Evolutionary conservation across 2,888 invertebrate genomes (phyloP), one percentile per base, ranked within the genome.

Genomic region (Drosophila diplacantha): DNA sequence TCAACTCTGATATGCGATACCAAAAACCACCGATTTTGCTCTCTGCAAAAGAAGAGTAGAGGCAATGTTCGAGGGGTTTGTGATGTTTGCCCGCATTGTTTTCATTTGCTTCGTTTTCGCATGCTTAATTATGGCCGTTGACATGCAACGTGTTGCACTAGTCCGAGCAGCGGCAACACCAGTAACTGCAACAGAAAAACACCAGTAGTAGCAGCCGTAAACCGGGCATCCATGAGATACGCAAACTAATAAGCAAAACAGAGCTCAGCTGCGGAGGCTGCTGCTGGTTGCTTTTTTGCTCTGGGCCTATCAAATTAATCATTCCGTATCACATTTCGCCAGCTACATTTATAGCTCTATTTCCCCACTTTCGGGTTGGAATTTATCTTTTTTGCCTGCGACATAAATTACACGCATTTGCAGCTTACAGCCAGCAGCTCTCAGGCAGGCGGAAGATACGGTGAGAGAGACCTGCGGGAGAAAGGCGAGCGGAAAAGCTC

Each of bases 91-190:
- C 65, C 81, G 78, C 82, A 83, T 80, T 83, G 81, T 80, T 83
- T 81, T 83, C 75, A 73, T 81, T 80, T 75, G 82, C 83, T 76
- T 54, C 64, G 66, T 74, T 83, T 81, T 81, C 83, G 83, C 84
- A 84, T 75, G 81, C 75, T 80, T 84, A 81, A 81, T 84, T 82
- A 81, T 84, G 78, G 75, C 74, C 75, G 84, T 84, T 84, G 81
- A 84, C 81, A 83, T 84, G 84, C 81, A 84, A 82, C 81, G 71
- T 80, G 78, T 81, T 78, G 78, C 81, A 59, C 60, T 60, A 53
- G 67, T 50, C 49, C 43, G 32, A 52, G 49, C 34, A 43, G 57
- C 50, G 34, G 35, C 24, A 26, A 16, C 56, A 41, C 22, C 26
- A 39, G 18, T 6, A 22, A 38, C 16, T 20, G 53, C 16, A 52